These are phyloP conservation scores for Rhineura floridana DNA, from an alignment of 2,113 vertebrate species.

Conservation along the genomic window DNA sequence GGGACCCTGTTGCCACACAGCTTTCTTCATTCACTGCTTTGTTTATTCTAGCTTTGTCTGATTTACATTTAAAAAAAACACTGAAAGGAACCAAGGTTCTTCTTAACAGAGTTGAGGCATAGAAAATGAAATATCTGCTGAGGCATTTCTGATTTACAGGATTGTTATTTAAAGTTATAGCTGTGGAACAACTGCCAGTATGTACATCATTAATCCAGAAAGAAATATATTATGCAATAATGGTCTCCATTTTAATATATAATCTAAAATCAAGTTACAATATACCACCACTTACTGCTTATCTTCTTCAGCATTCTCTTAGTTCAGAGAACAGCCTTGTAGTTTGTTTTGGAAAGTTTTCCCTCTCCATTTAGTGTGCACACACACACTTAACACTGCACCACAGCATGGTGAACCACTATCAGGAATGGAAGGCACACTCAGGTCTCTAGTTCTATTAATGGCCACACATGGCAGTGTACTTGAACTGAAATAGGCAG, in stretches of 20 bases:
- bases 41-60: too few species aligned
- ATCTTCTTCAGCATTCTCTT: background rate
- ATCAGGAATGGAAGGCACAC: too few species aligned
- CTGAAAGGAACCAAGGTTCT: background rate
- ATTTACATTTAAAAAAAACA: background rate
- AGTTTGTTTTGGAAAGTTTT: background rate
- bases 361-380: background rate
- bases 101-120: background rate
- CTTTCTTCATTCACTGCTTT: background rate
- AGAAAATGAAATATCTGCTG: background rate
- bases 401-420: background rate
- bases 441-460: background rate
- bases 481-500: background rate
- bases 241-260: background rate
- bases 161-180: background rate
- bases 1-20: background rate
- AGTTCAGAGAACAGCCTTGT: background rate
- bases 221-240: background rate
- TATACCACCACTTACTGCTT: background rate
- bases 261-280: background rate
- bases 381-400: background rate
- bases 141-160: background rate
- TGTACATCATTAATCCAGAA: background rate
- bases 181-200: background rate
- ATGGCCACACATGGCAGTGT: background rate